Evolutionary conservation across 2,113 vertebrate genomes (phyloP), one percentile per base, ranked within the genome.

Genomic region (Campylomormyrus numenius): DNA sequence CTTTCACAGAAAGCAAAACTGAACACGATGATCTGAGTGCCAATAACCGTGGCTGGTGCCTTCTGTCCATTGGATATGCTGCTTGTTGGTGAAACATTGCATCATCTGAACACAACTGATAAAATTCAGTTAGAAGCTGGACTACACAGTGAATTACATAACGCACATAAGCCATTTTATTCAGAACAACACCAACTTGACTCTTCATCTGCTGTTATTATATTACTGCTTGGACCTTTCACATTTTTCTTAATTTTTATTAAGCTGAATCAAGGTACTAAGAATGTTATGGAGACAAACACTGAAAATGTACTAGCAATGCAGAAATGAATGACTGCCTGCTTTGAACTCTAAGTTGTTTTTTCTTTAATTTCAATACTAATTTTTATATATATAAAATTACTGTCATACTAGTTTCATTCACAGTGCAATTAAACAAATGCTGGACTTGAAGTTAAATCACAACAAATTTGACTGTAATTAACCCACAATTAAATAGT

Each of bases 1-100:
- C 88, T 93, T 94, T 96, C 95, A 92, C 96, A 98, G 98, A 99
- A 99, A 98, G 97, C 98, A 94, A 99, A 99, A 94, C 95, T 99
- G 96, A 97, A 96, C 93, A 97, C 97, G 97, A 98, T 99, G 96
- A 98, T 97, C 91, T 98, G 93, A 97, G 91, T 90, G 53, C 45
- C 50, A 15, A 42, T 35, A 19, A 87, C 50, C 17, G 24, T 4
- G 42, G 27, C 11, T 52, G 62, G 62, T 15, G 45, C 45, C 48
- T 86, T 48, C 4, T n/a, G 74, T 80, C 74, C 35, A 13, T 42
- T 80, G 35, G 74, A 80, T 80, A 80, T 19, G 15, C 74, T 42
- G 31, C 15, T 42, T 2, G 0, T 42, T 21, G 35, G 74, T 42
- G 74, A 80, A 80, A 80, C 35, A 80, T 19, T 19, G 31, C 15